Percentiles rank a stretch among this genome's conserved stretches.
Evolutionary conservation across 1,140 invertebrate species (phyloP).

Genomic region (Zaprionus africanus): DNA sequence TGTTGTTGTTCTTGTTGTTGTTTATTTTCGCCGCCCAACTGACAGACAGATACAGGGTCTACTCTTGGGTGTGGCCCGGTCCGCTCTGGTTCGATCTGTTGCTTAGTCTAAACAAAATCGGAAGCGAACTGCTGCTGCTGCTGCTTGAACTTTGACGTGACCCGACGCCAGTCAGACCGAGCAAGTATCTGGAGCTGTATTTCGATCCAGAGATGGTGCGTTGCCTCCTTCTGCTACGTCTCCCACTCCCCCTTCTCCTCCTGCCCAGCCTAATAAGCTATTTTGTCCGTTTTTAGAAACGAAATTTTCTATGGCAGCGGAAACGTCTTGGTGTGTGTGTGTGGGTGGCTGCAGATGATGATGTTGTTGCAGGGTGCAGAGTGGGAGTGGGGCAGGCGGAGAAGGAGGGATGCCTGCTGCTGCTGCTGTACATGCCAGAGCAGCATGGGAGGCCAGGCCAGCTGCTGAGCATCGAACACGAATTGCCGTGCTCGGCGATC

Average conservation of each 20-base stretch:
- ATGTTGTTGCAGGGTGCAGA: slow-evolving; percentile 17
- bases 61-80: slow-evolving; percentile 70
- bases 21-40: slow-evolving; percentile 68
- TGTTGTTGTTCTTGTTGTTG: slow-evolving; percentile 49
- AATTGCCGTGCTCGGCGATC: slow-evolving; percentile 67
- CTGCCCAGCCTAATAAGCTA: slow-evolving; percentile 56
- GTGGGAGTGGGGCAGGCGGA: slow-evolving; percentile 6
- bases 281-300: slow-evolving; percentile 79
- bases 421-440: slow-evolving; percentile 21
- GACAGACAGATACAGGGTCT: slow-evolving; percentile 55
- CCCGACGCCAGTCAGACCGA: slow-evolving; percentile 57
- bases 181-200: slow-evolving; percentile 21
- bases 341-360: slow-evolving; percentile 42
- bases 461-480: slow-evolving; percentile 73
- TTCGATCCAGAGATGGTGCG: slow-evolving; percentile 6
- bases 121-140: slow-evolving; percentile 12
- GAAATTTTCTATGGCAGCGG: slow-evolving; percentile 62
- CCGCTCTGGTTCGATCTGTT: neutral
- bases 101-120: slow-evolving; percentile 69
- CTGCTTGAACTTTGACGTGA: slow-evolving; percentile 77
- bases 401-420: neutral
- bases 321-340: slow-evolving; percentile 33
- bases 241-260: slow-evolving; percentile 2
- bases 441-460: slow-evolving; percentile 64
- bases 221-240: slow-evolving; percentile 14